phyloP scores from a whole-genome alignment of 2,888 invertebrate genomes.

The Trissolcus japonicus region DNA sequence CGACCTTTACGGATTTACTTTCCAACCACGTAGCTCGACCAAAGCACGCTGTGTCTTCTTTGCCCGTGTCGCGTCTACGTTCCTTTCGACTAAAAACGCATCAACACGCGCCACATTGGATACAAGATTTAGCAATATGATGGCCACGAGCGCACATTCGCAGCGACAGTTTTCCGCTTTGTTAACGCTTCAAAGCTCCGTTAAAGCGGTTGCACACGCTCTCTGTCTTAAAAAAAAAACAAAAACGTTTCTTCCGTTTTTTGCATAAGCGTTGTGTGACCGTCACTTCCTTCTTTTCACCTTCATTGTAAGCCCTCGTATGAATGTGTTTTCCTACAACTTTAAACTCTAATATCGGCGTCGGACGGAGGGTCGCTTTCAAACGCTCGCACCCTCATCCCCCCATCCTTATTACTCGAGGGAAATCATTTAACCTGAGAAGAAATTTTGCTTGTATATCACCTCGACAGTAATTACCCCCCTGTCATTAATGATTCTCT shows the following conservation, averaged over 20 bases:
- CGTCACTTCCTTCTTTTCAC: conserved; percentile 25
- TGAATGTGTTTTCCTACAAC: conserved; percentile 37
- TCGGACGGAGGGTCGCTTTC: conserved; percentile 37
- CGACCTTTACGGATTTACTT: conserved; percentile 63
- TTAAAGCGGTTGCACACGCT: conserved; percentile 45
- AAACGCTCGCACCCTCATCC: conserved; percentile 30
- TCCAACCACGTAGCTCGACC: conserved; percentile 63
- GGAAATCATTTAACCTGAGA: conserved; percentile 42
- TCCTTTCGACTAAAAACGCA: conserved; percentile 19
- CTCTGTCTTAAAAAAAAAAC: not conserved
- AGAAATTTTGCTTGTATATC: conserved; percentile 39
- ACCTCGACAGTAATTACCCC: conserved; percentile 36
- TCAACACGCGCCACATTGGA: conserved; percentile 15
- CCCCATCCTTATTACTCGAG: conserved; percentile 38
- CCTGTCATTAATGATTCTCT: conserved; percentile 30
- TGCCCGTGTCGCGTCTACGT: conserved; percentile 6
- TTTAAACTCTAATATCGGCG: conserved; percentile 46
- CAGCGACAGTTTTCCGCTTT: conserved; percentile 53
- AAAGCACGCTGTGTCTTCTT: conserved; percentile 47
- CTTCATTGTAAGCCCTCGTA: conserved; percentile 29
- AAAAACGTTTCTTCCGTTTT: not conserved
- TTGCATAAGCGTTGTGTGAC: conserved; percentile 7
- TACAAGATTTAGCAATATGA: conserved; percentile 24
- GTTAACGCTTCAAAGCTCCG: conserved; percentile 45
- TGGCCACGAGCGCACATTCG: conserved; percentile 38